phyloP scores from a whole-genome alignment of 2,888 invertebrate genomes.

The Crepidodera aurea region DNA sequence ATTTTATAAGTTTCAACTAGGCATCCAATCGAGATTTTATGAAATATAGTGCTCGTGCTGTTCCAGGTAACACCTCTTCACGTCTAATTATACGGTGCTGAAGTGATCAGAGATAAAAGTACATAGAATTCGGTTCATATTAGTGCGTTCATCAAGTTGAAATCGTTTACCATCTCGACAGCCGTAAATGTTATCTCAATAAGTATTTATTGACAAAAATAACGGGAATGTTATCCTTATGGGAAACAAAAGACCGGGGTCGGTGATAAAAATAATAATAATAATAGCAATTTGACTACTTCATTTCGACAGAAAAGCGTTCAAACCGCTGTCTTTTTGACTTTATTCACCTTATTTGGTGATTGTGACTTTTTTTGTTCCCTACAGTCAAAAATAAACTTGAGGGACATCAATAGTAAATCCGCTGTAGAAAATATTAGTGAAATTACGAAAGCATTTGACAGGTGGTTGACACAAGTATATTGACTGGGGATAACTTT shows the following conservation, averaged over 20 bases:
- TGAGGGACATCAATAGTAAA: no score
- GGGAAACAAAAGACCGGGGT: background rate
- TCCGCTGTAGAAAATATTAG: no score
- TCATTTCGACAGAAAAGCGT: no score
- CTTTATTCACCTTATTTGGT: no score
- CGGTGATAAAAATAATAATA: background rate
- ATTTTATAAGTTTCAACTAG: slow-evolving; percentile 22
- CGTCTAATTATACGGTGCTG: slow-evolving; percentile 38
- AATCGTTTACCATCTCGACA: slow-evolving; percentile 33
- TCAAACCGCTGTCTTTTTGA: no score
- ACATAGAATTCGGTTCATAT: slow-evolving; percentile 36
- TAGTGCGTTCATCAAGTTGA: slow-evolving; percentile 37
- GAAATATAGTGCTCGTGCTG: slow-evolving; percentile 38
- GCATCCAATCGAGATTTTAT: slow-evolving; percentile 25
- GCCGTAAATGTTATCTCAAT: slow-evolving; percentile 27
- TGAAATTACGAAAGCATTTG: no score
- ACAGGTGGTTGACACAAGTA: no score
- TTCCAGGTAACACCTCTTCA: slow-evolving; percentile 36
- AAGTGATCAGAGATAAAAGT: slow-evolving; percentile 38
- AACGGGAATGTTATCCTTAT: background rate
- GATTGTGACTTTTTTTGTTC: no score
- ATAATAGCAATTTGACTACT: no score
- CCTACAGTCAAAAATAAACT: no score
- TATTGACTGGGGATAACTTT: no score
- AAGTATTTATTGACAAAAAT: slow-evolving; percentile 34